Percentiles rank a stretch among this genome's conserved stretches.
These are phyloP conservation scores for Forbesichthys agassizii DNA, from an alignment of 2,113 vertebrate species.

Conservation along the genomic window DNA sequence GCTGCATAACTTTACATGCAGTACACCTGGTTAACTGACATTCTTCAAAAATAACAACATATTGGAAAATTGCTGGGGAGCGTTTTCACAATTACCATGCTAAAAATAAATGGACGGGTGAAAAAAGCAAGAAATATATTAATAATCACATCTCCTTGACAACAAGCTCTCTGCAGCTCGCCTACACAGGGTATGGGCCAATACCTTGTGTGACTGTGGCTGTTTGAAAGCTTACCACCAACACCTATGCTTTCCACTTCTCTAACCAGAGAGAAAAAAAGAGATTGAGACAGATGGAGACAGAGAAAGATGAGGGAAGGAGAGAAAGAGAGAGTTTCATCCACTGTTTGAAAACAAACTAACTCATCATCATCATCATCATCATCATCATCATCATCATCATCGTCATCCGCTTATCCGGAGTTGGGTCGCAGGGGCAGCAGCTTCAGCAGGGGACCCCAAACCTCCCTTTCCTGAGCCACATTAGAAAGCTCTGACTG, in stretches of 20 bases:
- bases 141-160: constrained; percentile 73
- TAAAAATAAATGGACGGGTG: constrained; percentile 64
- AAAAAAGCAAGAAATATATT: constrained; percentile 68
- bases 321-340: background rate
- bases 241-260: constrained; percentile 32
- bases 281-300: background rate
- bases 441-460: too few species aligned
- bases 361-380: background rate
- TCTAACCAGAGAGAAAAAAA: background rate
- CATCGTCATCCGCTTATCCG: too few species aligned
- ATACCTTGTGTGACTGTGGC: constrained; percentile 53
- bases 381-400: too few species aligned
- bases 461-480: too few species aligned
- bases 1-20: constrained; percentile 29
- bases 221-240: constrained; percentile 25
- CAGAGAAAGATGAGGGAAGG: background rate
- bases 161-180: constrained; percentile 59
- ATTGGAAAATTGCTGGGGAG: constrained; percentile 53
- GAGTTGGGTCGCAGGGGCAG: too few species aligned
- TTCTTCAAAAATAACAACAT: constrained; percentile 48
- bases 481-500: too few species aligned
- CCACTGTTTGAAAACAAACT: background rate
- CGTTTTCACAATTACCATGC: constrained; percentile 42
- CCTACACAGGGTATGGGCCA: constrained; percentile 65
- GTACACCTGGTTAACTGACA: background rate